Evolutionary conservation across 2,797 vertebrate genomes (phyloP), one percentile per base, ranked within the genome.

Genomic region (Cryptoprocta ferox): DNA sequence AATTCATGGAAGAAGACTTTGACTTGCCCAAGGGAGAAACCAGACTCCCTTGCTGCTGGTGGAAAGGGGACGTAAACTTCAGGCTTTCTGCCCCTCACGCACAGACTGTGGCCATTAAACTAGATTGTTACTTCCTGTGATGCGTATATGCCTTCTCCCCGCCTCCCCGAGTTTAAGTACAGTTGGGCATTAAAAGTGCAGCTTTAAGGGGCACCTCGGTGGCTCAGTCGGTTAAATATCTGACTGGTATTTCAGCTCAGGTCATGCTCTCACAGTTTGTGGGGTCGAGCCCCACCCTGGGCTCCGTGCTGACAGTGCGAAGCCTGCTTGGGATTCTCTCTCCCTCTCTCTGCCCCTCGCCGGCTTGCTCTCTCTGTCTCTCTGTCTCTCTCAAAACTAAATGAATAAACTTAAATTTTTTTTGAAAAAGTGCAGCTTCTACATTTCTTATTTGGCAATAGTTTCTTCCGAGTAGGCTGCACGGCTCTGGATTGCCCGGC

Each of bases 371-470:
- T 59, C 56, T 59, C 56, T 59, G 56, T 9, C 56, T 56, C 53
- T 56, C 18, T 56, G 19, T 56, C 53, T 56, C 19, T 59, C 56
- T 59, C 56, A 24, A 24, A 59, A 24, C 9, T 59, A 59, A 59
- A 3, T 59, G 21, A 59, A 24, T 59, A 59, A 59, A 24, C 56
- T 19, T 53, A 21, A 56, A 56, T 3, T 59, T 59, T 9, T 8
- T 59, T 24, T 19, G 18, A 6, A 18, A 50, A 39, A 78, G 32
- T 0, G 0, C 19, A 32, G 53, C 65, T 28, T 37, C 0, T 2
- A 39, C 10, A 2, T 39, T 9, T 65, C 24, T 48, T 53, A 11
- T 19, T 71, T 26, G 75, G 63, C 50, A 19, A 1, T 3, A 28
- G 35, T 14, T 39, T 66, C 84, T 79, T 19, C 26, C 0, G 0